Conservation (phyloP, 2,888 invertebrate genomes). For the Hedychridium roseum region DNA sequence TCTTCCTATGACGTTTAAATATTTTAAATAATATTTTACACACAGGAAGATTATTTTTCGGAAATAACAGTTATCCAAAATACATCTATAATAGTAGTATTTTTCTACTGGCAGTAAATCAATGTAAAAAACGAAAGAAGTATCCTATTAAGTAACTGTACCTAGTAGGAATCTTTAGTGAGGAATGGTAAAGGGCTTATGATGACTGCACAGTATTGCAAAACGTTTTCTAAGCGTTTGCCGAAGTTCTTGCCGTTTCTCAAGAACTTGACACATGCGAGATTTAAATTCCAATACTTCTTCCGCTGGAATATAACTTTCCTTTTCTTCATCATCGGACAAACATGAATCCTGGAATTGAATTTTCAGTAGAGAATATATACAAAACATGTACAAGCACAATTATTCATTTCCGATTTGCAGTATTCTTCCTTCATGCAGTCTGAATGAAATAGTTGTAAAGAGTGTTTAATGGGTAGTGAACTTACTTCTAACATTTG, state of each 20-base stretch:
- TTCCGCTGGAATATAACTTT: slow-evolving; percentile 85
- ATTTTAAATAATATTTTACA: slow-evolving; percentile 31
- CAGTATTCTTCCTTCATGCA: too few relatives aligned
- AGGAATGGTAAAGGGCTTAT: slow-evolving; percentile 55
- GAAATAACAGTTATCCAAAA: slow-evolving; percentile 42
- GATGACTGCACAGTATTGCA: slow-evolving; percentile 74
- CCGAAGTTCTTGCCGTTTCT: slow-evolving; percentile 82
- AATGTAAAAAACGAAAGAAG: slow-evolving; percentile 46
- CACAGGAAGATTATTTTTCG: slow-evolving; percentile 29
- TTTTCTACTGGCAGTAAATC: slow-evolving; percentile 45
- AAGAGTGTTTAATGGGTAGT: too few relatives aligned
- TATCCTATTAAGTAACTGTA: slow-evolving; percentile 38
- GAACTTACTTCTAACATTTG: slow-evolving; percentile 81
- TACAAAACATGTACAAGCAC: too few relatives aligned
- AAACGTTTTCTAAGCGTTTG: slow-evolving; percentile 85
- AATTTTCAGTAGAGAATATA: slow-evolving; percentile 4
- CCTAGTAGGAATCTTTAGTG: slow-evolving; percentile 45
- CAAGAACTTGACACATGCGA: slow-evolving; percentile 78
- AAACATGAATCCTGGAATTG: slow-evolving; percentile 76
- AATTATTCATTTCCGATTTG: too few relatives aligned
- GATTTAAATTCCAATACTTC: slow-evolving; percentile 88
- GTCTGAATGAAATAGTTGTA: too few relatives aligned
- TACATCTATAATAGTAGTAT: slow-evolving; percentile 39
- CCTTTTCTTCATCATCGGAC: slow-evolving; percentile 75
- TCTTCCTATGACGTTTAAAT: slow-evolving; percentile 22